Evolutionary conservation across 2,888 invertebrate species (phyloP), one percentile per base, ranked within the genome.

Genomic region (Tinea pellionella): DNA sequence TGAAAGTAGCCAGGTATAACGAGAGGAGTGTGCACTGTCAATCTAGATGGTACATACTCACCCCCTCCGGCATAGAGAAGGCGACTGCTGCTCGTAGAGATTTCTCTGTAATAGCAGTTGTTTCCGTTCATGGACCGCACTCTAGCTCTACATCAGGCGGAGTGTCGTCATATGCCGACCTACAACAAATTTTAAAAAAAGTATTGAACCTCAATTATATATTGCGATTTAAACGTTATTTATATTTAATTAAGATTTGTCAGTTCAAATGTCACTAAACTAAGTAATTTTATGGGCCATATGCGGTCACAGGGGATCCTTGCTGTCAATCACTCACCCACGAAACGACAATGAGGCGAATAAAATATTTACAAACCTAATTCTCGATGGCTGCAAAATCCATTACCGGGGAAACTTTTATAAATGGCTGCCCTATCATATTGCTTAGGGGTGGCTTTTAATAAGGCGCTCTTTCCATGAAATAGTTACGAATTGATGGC

Each of bases 311-410:
- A 15, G 64, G 78, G 77, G 81, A 73, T 61, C 64, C 64, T 64
- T 64, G 65, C 80, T 78, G 86, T 85, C 86, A 86, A 81, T 87
- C 86, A 85, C 70, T 71, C 67, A 64, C 69, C 71, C 71, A 67
- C 71, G 67, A 69, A 70, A 74, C 71, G 71, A 75, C 77, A 76
- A 77, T 77, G 72, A 74, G 72, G 68, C 71, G 65, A 74, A 85
- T 86, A 80, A 86, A 85, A 81, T 85, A 87, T 87, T 85, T 77
- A 86, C 81, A 77, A 77, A 76, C 73, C 72, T 78, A 80, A 83
- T 86, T 77, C 80, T 70, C 72, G 74, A 75, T 75, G 78, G 74
- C 76, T 78, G 71, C 78, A 71, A 76, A n/a, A 77, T 78, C 79
- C 79, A 85, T 86, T 85, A 84, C 74, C 71, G 71, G 73, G 72